Percentiles rank a stretch among this genome's conserved stretches.
Conservation (phyloP, 2,888 invertebrate genomes). For the Colostygia pectinataria region DNA sequence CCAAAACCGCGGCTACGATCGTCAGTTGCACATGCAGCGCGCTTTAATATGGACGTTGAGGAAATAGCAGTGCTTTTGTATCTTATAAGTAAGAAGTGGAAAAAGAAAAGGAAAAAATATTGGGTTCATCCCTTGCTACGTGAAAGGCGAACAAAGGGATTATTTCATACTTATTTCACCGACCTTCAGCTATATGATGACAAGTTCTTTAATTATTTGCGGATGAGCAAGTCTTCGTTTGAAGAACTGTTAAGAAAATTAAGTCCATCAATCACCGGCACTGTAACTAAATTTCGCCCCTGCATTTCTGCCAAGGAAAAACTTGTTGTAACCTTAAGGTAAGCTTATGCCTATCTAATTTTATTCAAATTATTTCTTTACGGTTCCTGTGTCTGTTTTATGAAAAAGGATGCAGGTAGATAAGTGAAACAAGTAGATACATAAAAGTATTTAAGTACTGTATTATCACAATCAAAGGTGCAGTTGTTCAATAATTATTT, state of each 20-base stretch:
- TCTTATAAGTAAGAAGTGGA: not conserved
- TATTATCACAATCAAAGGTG: slow-evolving; percentile 14
- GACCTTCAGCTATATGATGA: not conserved
- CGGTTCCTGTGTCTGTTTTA: slow-evolving; percentile 18
- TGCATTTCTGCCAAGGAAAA: slow-evolving; percentile 11
- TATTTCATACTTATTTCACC: not conserved
- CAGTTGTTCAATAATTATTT: slow-evolving; percentile 9
- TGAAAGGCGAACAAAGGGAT: not conserved
- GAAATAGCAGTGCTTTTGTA: not conserved
- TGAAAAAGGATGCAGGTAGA: slow-evolving; percentile 16
- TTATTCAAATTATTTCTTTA: not conserved
- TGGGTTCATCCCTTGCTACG: not conserved
- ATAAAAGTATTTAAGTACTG: slow-evolving; percentile 17
- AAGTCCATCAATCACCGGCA: slow-evolving; percentile 20
- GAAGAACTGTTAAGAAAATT: slow-evolving; percentile 26
- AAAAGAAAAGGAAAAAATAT: slow-evolving; percentile 1
- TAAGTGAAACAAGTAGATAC: slow-evolving; percentile 12
- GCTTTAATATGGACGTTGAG: too few relatives aligned
- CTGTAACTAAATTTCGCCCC: slow-evolving; percentile 14
- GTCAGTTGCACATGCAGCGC: not conserved
- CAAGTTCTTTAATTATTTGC: slow-evolving; percentile 3
- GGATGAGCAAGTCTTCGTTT: slow-evolving; percentile 28
- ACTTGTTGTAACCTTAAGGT: slow-evolving; percentile 13
- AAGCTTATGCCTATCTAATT: slow-evolving; percentile 7
- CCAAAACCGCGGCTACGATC: not conserved